These are phyloP conservation scores for Gymnocheta viridis DNA, from an alignment of 2,888 invertebrate species.

Conservation along the genomic window DNA sequence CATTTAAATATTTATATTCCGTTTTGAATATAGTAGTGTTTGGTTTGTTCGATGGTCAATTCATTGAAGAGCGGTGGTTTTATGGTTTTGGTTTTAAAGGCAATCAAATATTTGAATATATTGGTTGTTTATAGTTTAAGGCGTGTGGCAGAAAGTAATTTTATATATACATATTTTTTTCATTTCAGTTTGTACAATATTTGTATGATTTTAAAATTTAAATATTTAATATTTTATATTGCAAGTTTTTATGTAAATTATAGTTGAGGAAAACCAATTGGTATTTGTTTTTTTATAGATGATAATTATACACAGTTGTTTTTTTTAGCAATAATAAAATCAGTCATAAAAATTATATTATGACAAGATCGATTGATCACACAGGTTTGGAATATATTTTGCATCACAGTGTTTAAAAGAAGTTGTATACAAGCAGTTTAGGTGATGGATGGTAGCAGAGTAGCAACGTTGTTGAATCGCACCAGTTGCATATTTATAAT, in stretches of 20 bases:
- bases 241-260: slow-evolving; percentile 4
- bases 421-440: slow-evolving; percentile 27
- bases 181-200: slow-evolving; percentile 41
- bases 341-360: slow-evolving; percentile 20
- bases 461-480: slow-evolving; percentile 54
- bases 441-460: slow-evolving; percentile 40
- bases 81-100: slow-evolving; percentile 46
- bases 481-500: slow-evolving; percentile 53
- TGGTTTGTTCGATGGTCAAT: slow-evolving; percentile 60
- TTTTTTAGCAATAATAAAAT: slow-evolving; percentile 34
- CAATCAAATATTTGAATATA: slow-evolving; percentile 51
- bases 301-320: slow-evolving; percentile 37
- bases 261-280: slow-evolving; percentile 41
- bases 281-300: slow-evolving; percentile 38
- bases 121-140: slow-evolving; percentile 50
- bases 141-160: slow-evolving; percentile 63
- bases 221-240: slow-evolving; percentile 28
- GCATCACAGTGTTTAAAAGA: slow-evolving; percentile 42
- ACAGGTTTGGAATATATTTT: slow-evolving; percentile 32
- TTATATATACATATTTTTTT: slow-evolving; percentile 7
- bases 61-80: slow-evolving; percentile 54
- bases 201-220: slow-evolving; percentile 31
- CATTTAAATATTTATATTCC: slow-evolving; percentile 56
- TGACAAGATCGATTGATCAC: slow-evolving; percentile 44
- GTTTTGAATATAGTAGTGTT: slow-evolving; percentile 40